Conservation (phyloP, 2,797 vertebrate genomes). For the Sebastes minor region DNA sequence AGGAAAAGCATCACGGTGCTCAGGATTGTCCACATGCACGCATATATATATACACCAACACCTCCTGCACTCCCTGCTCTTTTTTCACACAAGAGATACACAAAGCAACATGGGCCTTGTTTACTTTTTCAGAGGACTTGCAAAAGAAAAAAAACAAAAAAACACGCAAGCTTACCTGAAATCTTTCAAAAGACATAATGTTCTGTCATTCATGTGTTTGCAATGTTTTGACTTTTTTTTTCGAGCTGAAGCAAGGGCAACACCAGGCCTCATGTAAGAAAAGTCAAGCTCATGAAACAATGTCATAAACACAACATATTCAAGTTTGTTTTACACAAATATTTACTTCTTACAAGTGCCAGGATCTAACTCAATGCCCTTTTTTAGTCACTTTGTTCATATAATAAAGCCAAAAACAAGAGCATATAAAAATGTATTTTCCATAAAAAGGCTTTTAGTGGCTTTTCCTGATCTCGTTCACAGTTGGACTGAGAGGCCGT, state of each 20-base stretch:
- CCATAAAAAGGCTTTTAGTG: not conserved
- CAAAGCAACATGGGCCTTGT: conserved; percentile 33
- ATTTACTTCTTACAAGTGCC: not conserved
- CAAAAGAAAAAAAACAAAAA: not conserved
- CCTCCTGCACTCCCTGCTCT: conserved; percentile 62
- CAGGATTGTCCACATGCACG: conserved; percentile 55
- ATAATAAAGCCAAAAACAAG: conserved; percentile 1
- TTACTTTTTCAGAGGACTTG: conserved; percentile 4
- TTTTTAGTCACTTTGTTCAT: not conserved
- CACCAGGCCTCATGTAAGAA: not conserved
- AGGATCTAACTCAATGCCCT: not conserved
- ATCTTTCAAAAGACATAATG: not conserved
- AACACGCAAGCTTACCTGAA: not conserved
- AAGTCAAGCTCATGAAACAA: conserved; percentile 14
- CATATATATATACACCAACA: conserved; percentile 67
- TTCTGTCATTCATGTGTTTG: not conserved
- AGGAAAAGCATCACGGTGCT: conserved; percentile 82
- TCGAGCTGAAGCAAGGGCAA: not conserved
- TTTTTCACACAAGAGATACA: conserved; percentile 66
- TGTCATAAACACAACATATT: not conserved
- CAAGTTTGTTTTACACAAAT: not conserved
- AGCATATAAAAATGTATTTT: conserved; percentile 2
- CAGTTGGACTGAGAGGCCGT: conserved; percentile 32
- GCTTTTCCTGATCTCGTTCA: conserved; percentile 19
- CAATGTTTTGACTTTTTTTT: not conserved